Evolutionary conservation across 1,140 invertebrate species (phyloP), one percentile per base, ranked within the genome.

Genomic region (Heliconius himera): DNA sequence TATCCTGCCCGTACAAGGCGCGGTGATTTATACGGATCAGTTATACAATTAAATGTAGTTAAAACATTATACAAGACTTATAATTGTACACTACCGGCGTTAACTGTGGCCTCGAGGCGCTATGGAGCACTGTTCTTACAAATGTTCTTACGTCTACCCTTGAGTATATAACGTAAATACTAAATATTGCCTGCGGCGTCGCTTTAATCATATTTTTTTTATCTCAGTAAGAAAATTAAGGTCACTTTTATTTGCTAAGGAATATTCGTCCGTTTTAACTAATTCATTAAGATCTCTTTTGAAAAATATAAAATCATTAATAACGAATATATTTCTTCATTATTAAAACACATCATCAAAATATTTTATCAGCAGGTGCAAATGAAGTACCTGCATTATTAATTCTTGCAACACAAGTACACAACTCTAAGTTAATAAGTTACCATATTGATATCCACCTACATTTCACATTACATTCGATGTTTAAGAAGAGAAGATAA

Each of bases 41-140:
- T 85, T 80, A 80, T 80, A 81, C 77, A 82, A 85, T 87, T 85
- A 84, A 76, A 66, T 74, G 82, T 83, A 83, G 80, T 86, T 84
- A 84, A 77, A 72, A 77, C 80, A 80, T 84, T 82, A 81, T 74
- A 79, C 74, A 74, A 74, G 83, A 70, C 76, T 80, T 82, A 83
- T 84, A 82, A 85, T 85, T 83, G 80, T 75, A 81, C 76, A 79
- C 78, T 73, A 78, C 77, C 73, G 80, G 73, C 76, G 73, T 77
- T 80, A 80, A 80, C 74, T 76, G 79, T 73, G 41, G 73, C 38
- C 74, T 76, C 73, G 70, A 78, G 74, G 74, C 60, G 20, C 56
- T 76, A 46, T 46, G 22, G 46, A 29, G 22, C 11, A 38, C 70
- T 77, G 60, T 66, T 66, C 70, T 54, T 46, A 70, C 76, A 54